A percentile compares a stretch with the other conserved stretches of the same genome.
phyloP scores from a whole-genome alignment of 2,797 vertebrate genomes.

The Megalops cyprinoides region DNA sequence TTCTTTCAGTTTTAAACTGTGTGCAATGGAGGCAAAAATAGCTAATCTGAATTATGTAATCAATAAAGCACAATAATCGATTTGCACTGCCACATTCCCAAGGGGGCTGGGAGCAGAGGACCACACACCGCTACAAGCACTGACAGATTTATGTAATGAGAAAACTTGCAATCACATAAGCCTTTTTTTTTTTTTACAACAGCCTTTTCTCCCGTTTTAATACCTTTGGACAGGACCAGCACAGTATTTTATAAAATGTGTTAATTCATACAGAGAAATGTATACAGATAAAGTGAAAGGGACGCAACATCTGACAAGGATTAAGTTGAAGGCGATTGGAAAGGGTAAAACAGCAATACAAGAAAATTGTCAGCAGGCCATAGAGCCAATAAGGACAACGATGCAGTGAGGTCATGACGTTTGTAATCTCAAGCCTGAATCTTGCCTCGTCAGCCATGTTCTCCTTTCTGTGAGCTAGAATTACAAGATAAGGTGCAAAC shows the following conservation, averaged over 20 bases:
- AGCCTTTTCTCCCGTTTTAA: too few species aligned
- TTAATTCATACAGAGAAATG: not conserved
- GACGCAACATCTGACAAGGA: conserved; percentile 3
- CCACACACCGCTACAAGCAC: not conserved
- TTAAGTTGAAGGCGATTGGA: not conserved
- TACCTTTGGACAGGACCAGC: too few species aligned
- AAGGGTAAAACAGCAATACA: not conserved
- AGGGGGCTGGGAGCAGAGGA: not conserved
- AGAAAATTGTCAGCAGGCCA: not conserved
- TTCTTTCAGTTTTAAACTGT: too few species aligned
- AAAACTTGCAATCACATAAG: not conserved
- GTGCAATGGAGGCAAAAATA: too few species aligned
- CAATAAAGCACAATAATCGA: not conserved
- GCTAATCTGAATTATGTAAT: not conserved
- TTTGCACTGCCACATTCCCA: not conserved
- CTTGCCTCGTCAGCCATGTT: not conserved
- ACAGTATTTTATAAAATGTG: not conserved
- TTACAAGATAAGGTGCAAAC: conserved; percentile 6
- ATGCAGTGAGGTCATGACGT: not conserved
- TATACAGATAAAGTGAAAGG: not conserved
- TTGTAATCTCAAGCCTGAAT: not conserved
- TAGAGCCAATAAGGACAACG: not conserved
- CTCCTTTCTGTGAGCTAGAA: not conserved
- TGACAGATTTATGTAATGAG: not conserved
- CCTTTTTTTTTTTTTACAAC: not conserved